These are phyloP conservation scores for Netelia inedita DNA, from an alignment of 2,888 invertebrate genomes.

Conservation along the genomic window DNA sequence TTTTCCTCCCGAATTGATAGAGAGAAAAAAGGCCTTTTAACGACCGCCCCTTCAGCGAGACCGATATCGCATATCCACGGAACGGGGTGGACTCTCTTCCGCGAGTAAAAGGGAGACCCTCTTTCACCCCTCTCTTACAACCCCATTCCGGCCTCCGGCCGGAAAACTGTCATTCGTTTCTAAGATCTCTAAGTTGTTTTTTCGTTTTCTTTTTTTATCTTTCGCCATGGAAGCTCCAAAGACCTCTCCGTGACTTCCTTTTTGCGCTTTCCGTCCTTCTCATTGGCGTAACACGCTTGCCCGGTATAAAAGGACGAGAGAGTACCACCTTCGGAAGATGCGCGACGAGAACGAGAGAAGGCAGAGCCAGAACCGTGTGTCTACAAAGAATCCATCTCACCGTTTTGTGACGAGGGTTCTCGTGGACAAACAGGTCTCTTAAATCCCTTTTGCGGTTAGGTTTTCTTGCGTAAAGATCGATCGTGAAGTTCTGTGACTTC, in stretches of 20 bases:
- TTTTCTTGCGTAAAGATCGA: slow-evolving; percentile 23
- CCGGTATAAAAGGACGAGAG: slow-evolving; percentile 18
- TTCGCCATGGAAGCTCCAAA: slow-evolving; percentile 37
- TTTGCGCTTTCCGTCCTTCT: slow-evolving; percentile 4
- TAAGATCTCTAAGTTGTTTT: slow-evolving; percentile 33
- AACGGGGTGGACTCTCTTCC: slow-evolving; percentile 22
- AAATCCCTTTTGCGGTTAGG: slow-evolving; percentile 1
- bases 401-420: slow-evolving; percentile 39
- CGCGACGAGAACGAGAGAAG: neutral
- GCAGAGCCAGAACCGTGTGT: slow-evolving; percentile 4
- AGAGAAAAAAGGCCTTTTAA: slow-evolving; percentile 30
- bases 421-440: slow-evolving; percentile 37
- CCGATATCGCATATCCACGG: slow-evolving; percentile 35
- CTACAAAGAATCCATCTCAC: slow-evolving; percentile 32
- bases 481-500: slow-evolving; percentile 3
- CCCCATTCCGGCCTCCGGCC: neutral
- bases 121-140: neutral
- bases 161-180: slow-evolving; percentile 54
- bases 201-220: slow-evolving; percentile 20
- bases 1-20: neutral
- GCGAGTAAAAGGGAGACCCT: slow-evolving; percentile 10
- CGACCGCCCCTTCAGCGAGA: slow-evolving; percentile 27
- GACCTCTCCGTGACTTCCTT: slow-evolving; percentile 31
- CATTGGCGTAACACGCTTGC: slow-evolving; percentile 5
- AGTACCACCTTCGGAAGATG: slow-evolving; percentile 41